Percentiles rank a stretch among this genome's conserved stretches.
Evolutionary conservation across 1,140 invertebrate genomes (phyloP).

Genomic region (Eueides isabella): DNA sequence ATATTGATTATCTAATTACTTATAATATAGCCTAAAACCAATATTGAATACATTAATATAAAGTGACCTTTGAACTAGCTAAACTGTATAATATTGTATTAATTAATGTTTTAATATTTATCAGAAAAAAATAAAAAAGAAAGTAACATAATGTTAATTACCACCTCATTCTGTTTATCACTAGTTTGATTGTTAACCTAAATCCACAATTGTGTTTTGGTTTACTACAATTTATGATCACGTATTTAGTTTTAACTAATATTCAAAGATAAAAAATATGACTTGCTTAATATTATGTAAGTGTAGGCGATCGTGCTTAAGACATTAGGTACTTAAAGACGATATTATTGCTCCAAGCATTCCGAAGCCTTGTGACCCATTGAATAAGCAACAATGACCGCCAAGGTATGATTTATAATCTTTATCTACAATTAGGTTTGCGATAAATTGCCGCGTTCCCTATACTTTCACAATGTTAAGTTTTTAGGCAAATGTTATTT

Average conservation of each 20-base stretch:
- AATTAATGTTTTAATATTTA: no score
- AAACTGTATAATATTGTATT: no score
- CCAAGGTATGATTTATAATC: slow-evolving; percentile 37
- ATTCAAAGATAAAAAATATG: background rate
- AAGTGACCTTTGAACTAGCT: no score
- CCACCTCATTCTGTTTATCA: no score
- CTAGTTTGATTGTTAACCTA: no score
- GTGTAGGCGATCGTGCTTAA: slow-evolving; percentile 10
- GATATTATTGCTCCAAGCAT: slow-evolving; percentile 32
- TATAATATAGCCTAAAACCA: no score
- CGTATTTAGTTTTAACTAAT: background rate
- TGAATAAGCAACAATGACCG: slow-evolving; percentile 32
- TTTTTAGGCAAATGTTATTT: background rate
- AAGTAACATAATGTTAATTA: no score
- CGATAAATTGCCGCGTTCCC: slow-evolving; percentile 23
- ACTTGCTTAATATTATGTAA: slow-evolving; percentile 22
- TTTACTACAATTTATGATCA: background rate
- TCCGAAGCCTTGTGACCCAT: slow-evolving; percentile 30
- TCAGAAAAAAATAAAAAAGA: no score
- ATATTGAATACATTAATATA: no score
- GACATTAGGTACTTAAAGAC: slow-evolving; percentile 16
- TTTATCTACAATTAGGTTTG: slow-evolving; percentile 29
- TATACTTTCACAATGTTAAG: slow-evolving; percentile 29
- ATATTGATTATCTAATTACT: no score
- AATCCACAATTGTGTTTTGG: background rate